Base-by-base conservation (phyloP, 2,797 vertebrate genomes). In the Bufotes viridis region DNA sequence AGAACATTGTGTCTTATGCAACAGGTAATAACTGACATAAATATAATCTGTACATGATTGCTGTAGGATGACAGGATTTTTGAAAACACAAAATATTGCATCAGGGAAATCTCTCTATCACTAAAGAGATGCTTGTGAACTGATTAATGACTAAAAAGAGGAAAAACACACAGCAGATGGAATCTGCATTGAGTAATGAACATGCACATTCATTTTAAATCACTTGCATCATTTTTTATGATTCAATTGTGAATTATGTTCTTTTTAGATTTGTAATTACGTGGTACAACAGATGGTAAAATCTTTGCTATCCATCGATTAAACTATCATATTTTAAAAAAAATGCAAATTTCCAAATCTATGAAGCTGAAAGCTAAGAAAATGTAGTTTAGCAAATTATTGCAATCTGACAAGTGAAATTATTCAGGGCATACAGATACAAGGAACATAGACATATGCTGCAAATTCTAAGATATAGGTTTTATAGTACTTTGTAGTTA, bases 141-240 rank as follows among this genome's bases (percentile, higher is more conserved):
- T 89, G 88, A 89, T 89, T 87, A 89, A 89, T 89, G 67, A 69
- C 42, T 24, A 84, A 88, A 88, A 89, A 81, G 42, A 80, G 74
- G 65, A 81, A 89, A 89, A 89, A 80, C 51, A 87, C 80, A 84
- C 85, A 89, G 84, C 88, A 89, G 88, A 87, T 89, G 88, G 88
- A 89, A 84, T 70, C 88, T 89, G 81, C 85, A 87, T 60, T 89
- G 74, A 89, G 69, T 89, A 89, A 89, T 89, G 88, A 89, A 87
- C 88, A 80, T 84, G 75, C 85, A 87, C 85, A 89, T 89, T 87
- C 88, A 87, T 89, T 89, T 89, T 80, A 89, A 87, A 87, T 87
- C 88, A 89, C 75, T 89, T 84, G 85, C 78, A 89, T 89, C 80
- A 89, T 79, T 89, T 89, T 89, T 89, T 89, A 89, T 84, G 85